phyloP scores from a whole-genome alignment of 2,113 vertebrate species.

The Austrofundulus limnaeus region DNA sequence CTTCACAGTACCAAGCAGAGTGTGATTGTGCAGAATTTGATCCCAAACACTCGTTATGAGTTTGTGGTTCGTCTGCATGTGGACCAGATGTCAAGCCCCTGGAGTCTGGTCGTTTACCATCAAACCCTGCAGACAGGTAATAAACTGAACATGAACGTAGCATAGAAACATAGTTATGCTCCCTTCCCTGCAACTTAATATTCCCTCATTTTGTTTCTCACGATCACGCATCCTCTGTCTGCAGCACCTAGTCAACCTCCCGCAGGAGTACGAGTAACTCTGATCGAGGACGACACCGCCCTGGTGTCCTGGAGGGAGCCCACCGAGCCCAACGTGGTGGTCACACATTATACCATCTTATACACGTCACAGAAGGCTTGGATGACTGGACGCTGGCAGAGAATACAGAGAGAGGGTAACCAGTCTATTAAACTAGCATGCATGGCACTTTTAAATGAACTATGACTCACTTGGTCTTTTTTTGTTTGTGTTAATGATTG shows the following conservation, averaged over 20 bases:
- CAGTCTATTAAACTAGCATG: not conserved
- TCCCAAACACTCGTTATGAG: conserved; percentile 92
- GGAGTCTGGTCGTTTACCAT: conserved; percentile 91
- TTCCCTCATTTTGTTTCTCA: conserved; percentile 6
- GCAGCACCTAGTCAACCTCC: conserved; percentile 89
- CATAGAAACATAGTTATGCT: not conserved
- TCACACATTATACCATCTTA: conserved; percentile 91
- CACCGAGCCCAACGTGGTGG: conserved; percentile 79
- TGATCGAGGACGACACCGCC: conserved; percentile 94
- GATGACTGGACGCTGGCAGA: conserved; percentile 89
- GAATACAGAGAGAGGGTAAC: conserved; percentile 89
- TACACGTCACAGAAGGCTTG: conserved; percentile 89
- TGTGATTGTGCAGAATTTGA: conserved; percentile 83
- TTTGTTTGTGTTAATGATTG: conserved; percentile 7
- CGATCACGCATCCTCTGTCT: conserved; percentile 18
- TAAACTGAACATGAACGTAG: not conserved
- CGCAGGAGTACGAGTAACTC: conserved; percentile 84
- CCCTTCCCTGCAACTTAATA: not conserved
- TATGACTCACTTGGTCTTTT: too few relatives aligned
- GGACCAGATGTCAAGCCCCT: conserved; percentile 92
- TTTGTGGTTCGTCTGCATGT: conserved; percentile 93
- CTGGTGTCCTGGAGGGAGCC: conserved; percentile 95
- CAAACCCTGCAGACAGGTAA: conserved; percentile 92
- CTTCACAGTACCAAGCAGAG: conserved; percentile 84
- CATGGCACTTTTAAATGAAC: too few relatives aligned